phyloP scores from a whole-genome alignment of 2,888 invertebrate species.

The Eristalis pertinax region DNA sequence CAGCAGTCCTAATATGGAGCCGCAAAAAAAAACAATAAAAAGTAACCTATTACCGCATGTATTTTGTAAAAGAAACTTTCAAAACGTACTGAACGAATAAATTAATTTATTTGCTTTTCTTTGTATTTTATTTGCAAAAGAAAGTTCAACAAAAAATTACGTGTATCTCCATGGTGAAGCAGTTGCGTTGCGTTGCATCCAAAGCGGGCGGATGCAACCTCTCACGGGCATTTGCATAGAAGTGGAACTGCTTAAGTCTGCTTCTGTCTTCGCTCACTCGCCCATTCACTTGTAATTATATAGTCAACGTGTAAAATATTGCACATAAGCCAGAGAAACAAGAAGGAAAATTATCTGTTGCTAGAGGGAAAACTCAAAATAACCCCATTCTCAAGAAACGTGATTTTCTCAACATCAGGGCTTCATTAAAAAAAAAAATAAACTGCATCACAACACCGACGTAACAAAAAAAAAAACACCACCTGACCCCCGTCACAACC shows the following conservation, averaged over 20 bases:
- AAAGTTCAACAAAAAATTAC: background rate
- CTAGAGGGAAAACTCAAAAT: conserved; percentile 15
- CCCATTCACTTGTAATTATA: conserved; percentile 24
- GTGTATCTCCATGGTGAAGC: background rate
- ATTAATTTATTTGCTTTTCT: background rate
- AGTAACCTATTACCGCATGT: background rate
- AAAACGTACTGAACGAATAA: background rate
- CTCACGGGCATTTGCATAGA: background rate
- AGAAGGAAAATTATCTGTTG: conserved; percentile 6
- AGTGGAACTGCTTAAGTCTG: background rate
- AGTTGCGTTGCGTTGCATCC: background rate
- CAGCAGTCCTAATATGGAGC: too few relatives aligned
- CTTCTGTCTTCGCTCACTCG: background rate
- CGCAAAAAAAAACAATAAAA: background rate
- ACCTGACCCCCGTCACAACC: background rate
- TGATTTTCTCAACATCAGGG: conserved; percentile 50
- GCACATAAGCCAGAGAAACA: background rate
- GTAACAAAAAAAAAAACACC: conserved; percentile 1
- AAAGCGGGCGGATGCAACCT: conserved; percentile 2
- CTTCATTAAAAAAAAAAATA: conserved; percentile 40
- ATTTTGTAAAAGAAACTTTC: background rate
- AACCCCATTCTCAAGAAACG: conserved; percentile 56
- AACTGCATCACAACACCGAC: conserved; percentile 20
- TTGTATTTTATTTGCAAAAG: background rate
- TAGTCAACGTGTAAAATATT: conserved; percentile 27